Conservation (phyloP, 2,888 invertebrate genomes). For the Hipparchia sbordonii region DNA sequence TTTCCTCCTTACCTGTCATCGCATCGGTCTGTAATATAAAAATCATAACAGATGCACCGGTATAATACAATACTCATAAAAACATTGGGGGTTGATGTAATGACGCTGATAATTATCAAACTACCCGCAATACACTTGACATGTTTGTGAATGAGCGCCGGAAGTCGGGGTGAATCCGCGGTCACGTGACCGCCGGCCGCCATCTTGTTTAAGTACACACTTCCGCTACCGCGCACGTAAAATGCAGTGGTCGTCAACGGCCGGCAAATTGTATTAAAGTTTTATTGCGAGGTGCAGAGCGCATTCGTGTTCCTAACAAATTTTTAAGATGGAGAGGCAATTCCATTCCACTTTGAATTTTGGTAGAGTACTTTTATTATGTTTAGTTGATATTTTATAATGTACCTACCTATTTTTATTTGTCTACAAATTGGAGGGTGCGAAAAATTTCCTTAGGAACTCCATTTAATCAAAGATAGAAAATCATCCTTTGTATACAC, state of each 20-base stretch:
- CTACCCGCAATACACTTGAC: conserved; percentile 77
- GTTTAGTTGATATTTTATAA: conserved; percentile 14
- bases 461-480: too few relatives aligned
- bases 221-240: conserved; percentile 65
- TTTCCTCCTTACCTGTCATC: not conserved
- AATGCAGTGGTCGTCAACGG: conserved; percentile 62
- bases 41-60: conserved; percentile 73
- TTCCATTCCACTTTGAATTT: conserved; percentile 34
- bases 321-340: conserved; percentile 40
- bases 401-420: not conserved
- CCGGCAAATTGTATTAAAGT: conserved; percentile 51
- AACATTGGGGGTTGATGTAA: conserved; percentile 60
- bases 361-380: conserved; percentile 32
- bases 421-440: too few relatives aligned
- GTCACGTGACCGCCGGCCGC: conserved; percentile 75
- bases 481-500: too few relatives aligned
- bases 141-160: conserved; percentile 70
- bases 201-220: conserved; percentile 78
- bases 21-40: conserved; percentile 25
- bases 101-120: conserved; percentile 71
- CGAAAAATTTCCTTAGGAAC: too few relatives aligned
- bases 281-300: conserved; percentile 49
- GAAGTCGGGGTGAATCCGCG: conserved; percentile 78
- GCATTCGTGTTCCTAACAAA: conserved; percentile 44
- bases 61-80: conserved; percentile 56